Percentiles rank a stretch among this genome's conserved stretches.
Evolutionary conservation across 2,113 vertebrate genomes (phyloP).

Genomic region (Saccopteryx leptura): DNA sequence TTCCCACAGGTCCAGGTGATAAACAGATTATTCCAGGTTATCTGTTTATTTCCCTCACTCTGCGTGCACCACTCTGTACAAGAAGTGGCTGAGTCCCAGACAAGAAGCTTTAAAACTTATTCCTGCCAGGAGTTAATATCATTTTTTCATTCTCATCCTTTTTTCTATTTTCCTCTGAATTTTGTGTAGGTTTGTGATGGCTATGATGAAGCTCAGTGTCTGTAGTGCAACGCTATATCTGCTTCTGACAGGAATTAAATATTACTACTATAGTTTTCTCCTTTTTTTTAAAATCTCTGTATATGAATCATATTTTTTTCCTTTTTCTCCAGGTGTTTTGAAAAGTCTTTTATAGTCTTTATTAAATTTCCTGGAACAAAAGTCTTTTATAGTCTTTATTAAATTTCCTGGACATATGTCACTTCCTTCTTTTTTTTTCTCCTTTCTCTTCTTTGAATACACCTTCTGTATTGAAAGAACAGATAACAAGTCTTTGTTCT

Average conservation of each 20-base stretch:
- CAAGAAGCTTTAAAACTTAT: background rate
- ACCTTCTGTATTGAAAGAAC: background rate
- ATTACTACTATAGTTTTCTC: background rate
- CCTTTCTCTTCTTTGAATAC: background rate
- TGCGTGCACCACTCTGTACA: background rate
- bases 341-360: background rate
- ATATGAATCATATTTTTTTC: background rate
- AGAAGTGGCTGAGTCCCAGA: background rate
- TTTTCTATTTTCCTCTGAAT: background rate
- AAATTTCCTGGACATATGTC: background rate
- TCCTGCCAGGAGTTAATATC: background rate
- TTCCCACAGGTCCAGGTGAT: background rate
- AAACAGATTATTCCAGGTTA: background rate
- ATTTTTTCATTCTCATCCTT: slow-evolving; percentile 11
- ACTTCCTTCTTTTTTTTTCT: background rate
- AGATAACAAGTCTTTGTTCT: background rate
- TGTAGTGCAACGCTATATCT: background rate
- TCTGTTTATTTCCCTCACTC: background rate
- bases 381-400: background rate
- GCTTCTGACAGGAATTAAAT: background rate
- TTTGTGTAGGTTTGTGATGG: background rate
- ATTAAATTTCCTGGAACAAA: background rate
- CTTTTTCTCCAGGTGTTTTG: too few relatives aligned
- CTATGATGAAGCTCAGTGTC: background rate
- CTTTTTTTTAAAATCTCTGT: background rate